Conservation (phyloP, 2,113 vertebrate genomes). For the Phylloscopus trochiloides region DNA sequence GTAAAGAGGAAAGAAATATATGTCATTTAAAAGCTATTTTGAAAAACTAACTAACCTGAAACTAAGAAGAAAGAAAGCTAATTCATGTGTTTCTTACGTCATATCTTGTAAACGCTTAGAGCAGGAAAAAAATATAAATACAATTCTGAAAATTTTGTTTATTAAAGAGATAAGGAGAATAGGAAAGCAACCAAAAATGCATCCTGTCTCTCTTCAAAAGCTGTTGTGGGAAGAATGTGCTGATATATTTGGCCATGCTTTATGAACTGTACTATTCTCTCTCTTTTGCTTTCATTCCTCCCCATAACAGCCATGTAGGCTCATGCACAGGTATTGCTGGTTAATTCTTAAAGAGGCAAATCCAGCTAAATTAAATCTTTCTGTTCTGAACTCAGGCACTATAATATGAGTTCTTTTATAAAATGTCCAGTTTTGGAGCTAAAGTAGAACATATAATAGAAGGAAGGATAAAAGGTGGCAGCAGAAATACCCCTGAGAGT, state of each 20-base stretch:
- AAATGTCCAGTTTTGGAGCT: neutral
- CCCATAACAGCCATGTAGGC: rapidly evolving
- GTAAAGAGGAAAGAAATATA: neutral
- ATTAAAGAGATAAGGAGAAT: neutral
- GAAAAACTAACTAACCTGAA: neutral
- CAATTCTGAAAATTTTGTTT: neutral
- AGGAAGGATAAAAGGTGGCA: neutral
- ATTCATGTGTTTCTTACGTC: neutral
- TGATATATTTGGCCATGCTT: neutral
- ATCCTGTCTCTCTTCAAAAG: neutral
- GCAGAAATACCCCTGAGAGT: rapidly evolving
- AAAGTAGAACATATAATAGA: neutral
- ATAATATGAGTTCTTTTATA: neutral
- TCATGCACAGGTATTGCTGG: neutral
- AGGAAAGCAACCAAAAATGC: neutral
- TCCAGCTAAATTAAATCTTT: neutral
- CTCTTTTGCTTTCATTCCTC: neutral
- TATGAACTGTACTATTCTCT: neutral
- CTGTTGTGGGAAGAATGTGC: neutral
- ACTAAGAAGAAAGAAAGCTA: neutral
- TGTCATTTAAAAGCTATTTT: neutral
- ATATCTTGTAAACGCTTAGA: neutral
- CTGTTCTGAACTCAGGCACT: neutral
- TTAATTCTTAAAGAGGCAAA: neutral
- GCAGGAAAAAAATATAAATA: neutral